These are phyloP conservation scores for Petrocephalus sullivani DNA, from an alignment of 2,797 vertebrate species.

Conservation along the genomic window DNA sequence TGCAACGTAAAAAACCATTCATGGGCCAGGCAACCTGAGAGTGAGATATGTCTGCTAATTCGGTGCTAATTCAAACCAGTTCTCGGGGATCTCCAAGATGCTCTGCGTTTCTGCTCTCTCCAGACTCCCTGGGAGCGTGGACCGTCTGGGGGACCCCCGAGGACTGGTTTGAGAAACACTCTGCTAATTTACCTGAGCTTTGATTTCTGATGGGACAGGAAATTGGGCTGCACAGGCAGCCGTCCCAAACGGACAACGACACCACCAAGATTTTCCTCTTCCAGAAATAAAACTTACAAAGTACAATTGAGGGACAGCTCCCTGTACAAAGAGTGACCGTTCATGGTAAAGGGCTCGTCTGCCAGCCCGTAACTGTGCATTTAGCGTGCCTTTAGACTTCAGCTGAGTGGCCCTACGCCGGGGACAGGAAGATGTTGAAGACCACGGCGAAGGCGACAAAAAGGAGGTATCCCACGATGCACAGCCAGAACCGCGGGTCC, in stretches of 20 bases:
- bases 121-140: too few relatives aligned
- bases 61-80: too few relatives aligned
- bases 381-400: neutral
- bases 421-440: slow-evolving; percentile 79
- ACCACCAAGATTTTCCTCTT: neutral
- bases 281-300: neutral
- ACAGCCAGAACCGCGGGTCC: slow-evolving; percentile 82
- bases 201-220: neutral
- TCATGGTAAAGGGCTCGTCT: neutral
- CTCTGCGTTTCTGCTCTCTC: too few relatives aligned
- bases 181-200: neutral
- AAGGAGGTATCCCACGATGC: slow-evolving; percentile 66
- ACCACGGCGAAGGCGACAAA: slow-evolving; percentile 74
- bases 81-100: too few relatives aligned
- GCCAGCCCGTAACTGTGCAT: neutral
- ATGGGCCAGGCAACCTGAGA: neutral
- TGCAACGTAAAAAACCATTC: neutral
- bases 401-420: slow-evolving; percentile 43
- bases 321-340: neutral
- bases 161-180: too few relatives aligned
- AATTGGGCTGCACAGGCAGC: neutral
- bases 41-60: neutral
- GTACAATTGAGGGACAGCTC: neutral
- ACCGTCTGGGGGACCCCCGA: too few relatives aligned
- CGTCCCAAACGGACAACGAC: neutral